Conservation (phyloP, 2,888 invertebrate genomes). For the Phyllotreta cruciferae region DNA sequence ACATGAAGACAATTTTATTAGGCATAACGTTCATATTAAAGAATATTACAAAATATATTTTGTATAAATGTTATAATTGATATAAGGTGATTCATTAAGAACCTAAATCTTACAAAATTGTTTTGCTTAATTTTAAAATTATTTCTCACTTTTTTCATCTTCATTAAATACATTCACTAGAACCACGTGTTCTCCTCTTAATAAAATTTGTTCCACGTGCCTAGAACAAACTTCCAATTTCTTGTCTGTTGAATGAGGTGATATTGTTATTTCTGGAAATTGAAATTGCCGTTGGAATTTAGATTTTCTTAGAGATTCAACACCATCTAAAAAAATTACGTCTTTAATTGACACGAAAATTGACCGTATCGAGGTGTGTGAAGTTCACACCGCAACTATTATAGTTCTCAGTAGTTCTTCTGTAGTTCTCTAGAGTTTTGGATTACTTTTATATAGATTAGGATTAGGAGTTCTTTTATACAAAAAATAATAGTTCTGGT, state of each 20-base stretch:
- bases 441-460: too few species aligned
- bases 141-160: constrained; percentile 12
- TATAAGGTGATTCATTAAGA: not conserved
- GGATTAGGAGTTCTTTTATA: too few species aligned
- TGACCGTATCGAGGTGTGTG: not conserved
- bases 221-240: constrained; percentile 73
- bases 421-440: too few species aligned
- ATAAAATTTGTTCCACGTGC: constrained; percentile 71
- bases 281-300: constrained; percentile 19
- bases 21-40: too few species aligned
- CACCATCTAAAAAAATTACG: constrained; percentile 34
- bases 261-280: constrained; percentile 63
- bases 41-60: too few species aligned
- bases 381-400: too few species aligned
- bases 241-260: constrained; percentile 56
- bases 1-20: too few species aligned
- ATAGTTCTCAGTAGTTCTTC: too few species aligned
- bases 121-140: not conserved
- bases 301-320: constrained; percentile 51
- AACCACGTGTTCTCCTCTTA: constrained; percentile 80
- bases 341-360: too few species aligned
- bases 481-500: too few species aligned
- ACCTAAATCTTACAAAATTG: not conserved
- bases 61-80: too few species aligned
- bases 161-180: constrained; percentile 31